Evolutionary conservation across 2,888 invertebrate genomes (phyloP), one percentile per base, ranked within the genome.

Genomic region (Agonopterix alstromeriana): DNA sequence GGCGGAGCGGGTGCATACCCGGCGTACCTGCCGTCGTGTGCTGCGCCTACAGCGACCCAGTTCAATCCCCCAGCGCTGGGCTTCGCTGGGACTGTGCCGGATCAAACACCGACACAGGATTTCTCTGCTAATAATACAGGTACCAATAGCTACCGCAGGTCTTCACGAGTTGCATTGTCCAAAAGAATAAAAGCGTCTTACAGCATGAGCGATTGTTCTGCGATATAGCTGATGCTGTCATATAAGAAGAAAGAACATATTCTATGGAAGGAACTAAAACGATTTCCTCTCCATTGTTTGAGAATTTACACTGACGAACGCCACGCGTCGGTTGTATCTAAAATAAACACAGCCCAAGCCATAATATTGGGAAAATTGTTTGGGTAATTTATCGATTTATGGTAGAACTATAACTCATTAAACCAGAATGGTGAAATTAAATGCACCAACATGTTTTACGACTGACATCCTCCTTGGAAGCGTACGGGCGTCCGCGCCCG

Each of bases 1-100:
- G 93, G 96, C 42, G 92, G 95, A 43, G 94, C 96, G 35, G 94
- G 94, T 50, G 95, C 95, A 10, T 97, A 96, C 79, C 95, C 96
- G 0, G 95, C 96, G 10, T 97, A 96, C 75, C 90, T 96, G 66
- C 94, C 94, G 35, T 95, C 94, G 12, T 95, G 94, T 70, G 94
- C 93, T 43, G 94, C 94, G 48, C 94, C 93, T 0, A 82, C 93
- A 0, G 91, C 92, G 1, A 73, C 90, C 0, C 94, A 94, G 73
- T 94, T 94, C 77, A 94, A 94, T 75, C 92, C 94, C 47, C 94
- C 94, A 0, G 91, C 94, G 0, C 78, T 94, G 47, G 94, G 94
- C 36, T 94, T 94, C 67, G 91, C 92, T 5, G 93, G 94, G 54
- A 90, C 92, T 10, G 91, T 93, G 0, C 92, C 93, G 2, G 93